phyloP scores from a whole-genome alignment of 2,797 vertebrate species.

The Loriculus beryllinus region DNA sequence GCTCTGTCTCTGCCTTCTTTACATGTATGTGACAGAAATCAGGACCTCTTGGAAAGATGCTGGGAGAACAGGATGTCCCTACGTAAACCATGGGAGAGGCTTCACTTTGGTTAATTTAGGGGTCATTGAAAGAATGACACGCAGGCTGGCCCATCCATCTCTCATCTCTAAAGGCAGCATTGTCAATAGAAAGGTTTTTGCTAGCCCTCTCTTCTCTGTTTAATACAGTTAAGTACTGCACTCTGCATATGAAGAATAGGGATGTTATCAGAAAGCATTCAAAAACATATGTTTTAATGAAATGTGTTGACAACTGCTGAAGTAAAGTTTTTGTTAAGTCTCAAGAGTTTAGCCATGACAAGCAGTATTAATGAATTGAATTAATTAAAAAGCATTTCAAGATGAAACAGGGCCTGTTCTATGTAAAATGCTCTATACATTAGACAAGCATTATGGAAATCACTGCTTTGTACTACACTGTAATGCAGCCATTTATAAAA shows the following conservation, averaged over 20 bases:
- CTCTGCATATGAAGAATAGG: conserved; percentile 60
- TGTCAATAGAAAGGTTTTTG: conserved; percentile 14
- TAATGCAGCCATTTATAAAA: conserved; percentile 75
- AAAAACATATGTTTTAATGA: conserved; percentile 70
- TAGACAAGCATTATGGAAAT: conserved; percentile 78
- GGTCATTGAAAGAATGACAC: not conserved
- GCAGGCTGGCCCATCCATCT: not conserved
- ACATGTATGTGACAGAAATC: not conserved
- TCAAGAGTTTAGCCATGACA: conserved; percentile 74
- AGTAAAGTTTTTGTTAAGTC: conserved; percentile 75
- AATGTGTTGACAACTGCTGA: conserved; percentile 76
- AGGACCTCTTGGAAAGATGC: not conserved
- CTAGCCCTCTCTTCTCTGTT: conserved; percentile 1
- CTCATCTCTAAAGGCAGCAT: not conserved
- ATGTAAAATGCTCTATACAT: conserved; percentile 74
- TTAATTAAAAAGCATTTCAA: conserved; percentile 80
- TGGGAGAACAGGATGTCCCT: not conserved
- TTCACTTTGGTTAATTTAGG: not conserved
- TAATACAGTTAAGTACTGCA: conserved; percentile 72
- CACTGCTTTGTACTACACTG: conserved; percentile 69
- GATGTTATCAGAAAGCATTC: conserved; percentile 62
- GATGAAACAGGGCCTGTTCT: conserved; percentile 72
- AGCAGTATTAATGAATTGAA: conserved; percentile 78
- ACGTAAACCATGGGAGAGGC: not conserved
- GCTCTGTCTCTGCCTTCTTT: not conserved